Percentiles rank a stretch among this genome's conserved stretches.
Evolutionary conservation across 1,140 invertebrate species (phyloP).

Genomic region (Cydia splendana): DNA sequence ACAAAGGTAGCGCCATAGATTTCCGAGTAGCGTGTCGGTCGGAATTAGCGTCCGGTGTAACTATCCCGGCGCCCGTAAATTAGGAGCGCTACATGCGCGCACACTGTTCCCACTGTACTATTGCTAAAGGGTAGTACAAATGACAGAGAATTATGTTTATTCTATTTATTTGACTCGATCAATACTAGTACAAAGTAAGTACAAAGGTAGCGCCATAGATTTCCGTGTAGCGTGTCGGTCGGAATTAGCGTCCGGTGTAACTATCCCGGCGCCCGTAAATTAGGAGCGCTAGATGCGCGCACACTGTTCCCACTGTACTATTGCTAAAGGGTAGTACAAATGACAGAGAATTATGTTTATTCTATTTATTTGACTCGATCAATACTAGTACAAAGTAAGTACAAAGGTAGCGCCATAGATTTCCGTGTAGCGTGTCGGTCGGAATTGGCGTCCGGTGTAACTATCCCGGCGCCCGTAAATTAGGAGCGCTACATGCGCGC

Average conservation of each 20-base stretch:
- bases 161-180: too few species aligned
- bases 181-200: not conserved
- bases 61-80: conserved; percentile 74
- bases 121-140: too few species aligned
- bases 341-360: too few species aligned
- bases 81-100: conserved; percentile 67
- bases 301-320: conserved; percentile 33
- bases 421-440: conserved; percentile 49
- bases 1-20: conserved; percentile 23
- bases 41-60: conserved; percentile 70
- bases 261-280: conserved; percentile 74
- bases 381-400: not conserved
- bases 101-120: conserved; percentile 33
- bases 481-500: conserved; percentile 67
- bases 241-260: conserved; percentile 70
- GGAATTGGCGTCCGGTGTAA: conserved; percentile 70
- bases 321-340: too few species aligned
- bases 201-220: conserved; percentile 23
- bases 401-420: conserved; percentile 23
- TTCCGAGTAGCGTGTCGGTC: conserved; percentile 48
- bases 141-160: too few species aligned
- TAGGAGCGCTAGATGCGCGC: conserved; percentile 67
- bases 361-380: too few species aligned
- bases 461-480: conserved; percentile 74
- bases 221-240: conserved; percentile 49